Base-by-base conservation (phyloP, 2,113 vertebrate species). In the Hippocampus abdominalis region DNA sequence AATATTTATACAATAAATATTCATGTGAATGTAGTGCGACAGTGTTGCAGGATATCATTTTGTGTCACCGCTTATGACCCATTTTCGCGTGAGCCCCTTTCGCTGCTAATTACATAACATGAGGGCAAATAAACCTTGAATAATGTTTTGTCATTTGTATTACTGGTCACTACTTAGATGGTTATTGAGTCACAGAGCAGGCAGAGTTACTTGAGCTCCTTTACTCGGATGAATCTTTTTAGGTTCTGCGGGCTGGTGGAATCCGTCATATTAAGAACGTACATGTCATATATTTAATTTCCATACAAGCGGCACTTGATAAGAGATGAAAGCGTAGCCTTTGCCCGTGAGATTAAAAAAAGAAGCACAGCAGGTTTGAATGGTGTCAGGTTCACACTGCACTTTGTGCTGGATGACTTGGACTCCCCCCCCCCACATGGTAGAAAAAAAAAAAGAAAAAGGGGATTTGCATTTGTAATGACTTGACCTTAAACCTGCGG, bases 401-500 rank as follows among this genome's bases (percentile, higher is more conserved):
- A 25, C 63, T 46, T 4, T 16, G n/a, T 9, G 18, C 23, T 25
- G 40, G 42, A 64, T 64, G 46, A 64, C 63, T 8, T 46, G 63
- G 63, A 64, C 63, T 27, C 42, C 63, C 42, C 39, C 39, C 62
- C 40, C n/a, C 63, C 42, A 48, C 63, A 10, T 46, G 63, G 46
- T 46, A 8, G n/a, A 10, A 23, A 44, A 64, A 64, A 42, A 44
- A 25, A 23, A 13, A 25, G 46, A 44, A 23, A 46, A 25, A 2
- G 7, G 39, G 39, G 63, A 64, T 64, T 64, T 64, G 63, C 63
- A 64, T 64, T 64, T 64, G 63, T 44, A 64, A 64, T 46, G 63
- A 64, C 23, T 64, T 64, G 63, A 64, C 63, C 42, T 64, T 64
- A 46, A 64, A 46, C 63, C 63, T 18, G 63, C 40, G 16, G 63